Conservation (phyloP, 2,888 invertebrate species). For the Isotomurus palustris region DNA sequence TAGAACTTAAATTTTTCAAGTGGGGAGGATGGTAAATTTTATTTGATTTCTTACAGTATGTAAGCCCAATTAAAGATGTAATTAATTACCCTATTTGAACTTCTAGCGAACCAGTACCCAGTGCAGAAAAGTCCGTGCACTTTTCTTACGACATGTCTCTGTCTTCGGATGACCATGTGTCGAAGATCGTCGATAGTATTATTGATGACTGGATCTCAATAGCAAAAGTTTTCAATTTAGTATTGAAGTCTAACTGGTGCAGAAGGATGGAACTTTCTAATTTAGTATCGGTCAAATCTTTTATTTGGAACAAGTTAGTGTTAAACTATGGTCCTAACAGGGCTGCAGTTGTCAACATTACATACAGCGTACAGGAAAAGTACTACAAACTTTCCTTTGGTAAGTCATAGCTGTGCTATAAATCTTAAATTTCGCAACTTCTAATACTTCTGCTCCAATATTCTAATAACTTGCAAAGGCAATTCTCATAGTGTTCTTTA, state of each 20-base stretch:
- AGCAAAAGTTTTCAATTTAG: constrained; percentile 78
- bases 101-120: constrained; percentile 51
- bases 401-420: constrained; percentile 42
- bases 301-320: constrained; percentile 84
- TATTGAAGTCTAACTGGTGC: constrained; percentile 58
- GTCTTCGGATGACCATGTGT: constrained; percentile 64
- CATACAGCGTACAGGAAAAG: constrained; percentile 69
- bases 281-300: constrained; percentile 76
- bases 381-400: constrained; percentile 68
- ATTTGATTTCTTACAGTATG: neutral
- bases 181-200: constrained; percentile 77
- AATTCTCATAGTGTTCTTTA: neutral
- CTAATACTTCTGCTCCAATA: neutral
- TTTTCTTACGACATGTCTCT: constrained; percentile 81
- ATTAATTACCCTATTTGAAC: neutral
- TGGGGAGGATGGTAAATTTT: constrained; percentile 19
- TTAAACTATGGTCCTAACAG: constrained; percentile 82
- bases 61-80: neutral
- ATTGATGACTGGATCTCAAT: constrained; percentile 90
- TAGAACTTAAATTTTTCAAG: constrained; percentile 61
- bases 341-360: constrained; percentile 75
- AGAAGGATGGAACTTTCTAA: constrained; percentile 30
- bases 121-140: constrained; percentile 79
- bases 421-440: neutral
- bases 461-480: too few relatives aligned